Conservation (phyloP, 2,888 invertebrate genomes). For the Perdita meconis region DNA sequence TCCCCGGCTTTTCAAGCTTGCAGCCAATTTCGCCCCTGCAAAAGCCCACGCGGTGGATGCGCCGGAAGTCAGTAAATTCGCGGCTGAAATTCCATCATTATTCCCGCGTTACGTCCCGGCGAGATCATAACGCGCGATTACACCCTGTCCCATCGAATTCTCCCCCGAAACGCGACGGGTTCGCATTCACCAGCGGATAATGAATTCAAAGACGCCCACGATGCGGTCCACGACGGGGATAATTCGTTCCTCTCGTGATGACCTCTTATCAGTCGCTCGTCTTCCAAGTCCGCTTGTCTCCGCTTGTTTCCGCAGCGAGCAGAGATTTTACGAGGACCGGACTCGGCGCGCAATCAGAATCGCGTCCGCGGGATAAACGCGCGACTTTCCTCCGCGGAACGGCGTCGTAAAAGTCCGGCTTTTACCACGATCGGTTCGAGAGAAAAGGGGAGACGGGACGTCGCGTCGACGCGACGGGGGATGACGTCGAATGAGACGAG, state of each 20-base stretch:
- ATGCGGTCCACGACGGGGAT: no score
- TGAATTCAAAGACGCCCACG: conserved; percentile 15
- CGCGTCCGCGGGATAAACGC: background rate
- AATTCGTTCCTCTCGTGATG: no score
- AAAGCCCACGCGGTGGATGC: background rate
- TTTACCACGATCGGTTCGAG: background rate
- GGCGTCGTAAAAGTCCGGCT: background rate
- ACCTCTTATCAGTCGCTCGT: no score
- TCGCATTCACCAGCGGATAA: conserved; percentile 21
- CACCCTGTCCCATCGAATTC: conserved; percentile 7
- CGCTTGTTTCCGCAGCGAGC: background rate
- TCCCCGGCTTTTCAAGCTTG: background rate
- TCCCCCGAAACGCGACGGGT: background rate
- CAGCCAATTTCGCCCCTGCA: background rate
- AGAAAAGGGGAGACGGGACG: background rate
- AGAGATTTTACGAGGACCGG: background rate
- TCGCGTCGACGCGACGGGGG: background rate
- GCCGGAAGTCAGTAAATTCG: background rate
- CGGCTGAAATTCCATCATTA: conserved; percentile 22
- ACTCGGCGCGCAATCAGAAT: background rate
- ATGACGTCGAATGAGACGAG: conserved; percentile 1
- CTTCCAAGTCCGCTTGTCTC: background rate
- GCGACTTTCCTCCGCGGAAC: background rate
- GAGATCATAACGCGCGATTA: conserved; percentile 28
- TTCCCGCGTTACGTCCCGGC: conserved; percentile 28